Conservation (phyloP, 2,113 vertebrate genomes). For the Calypte anna region DNA sequence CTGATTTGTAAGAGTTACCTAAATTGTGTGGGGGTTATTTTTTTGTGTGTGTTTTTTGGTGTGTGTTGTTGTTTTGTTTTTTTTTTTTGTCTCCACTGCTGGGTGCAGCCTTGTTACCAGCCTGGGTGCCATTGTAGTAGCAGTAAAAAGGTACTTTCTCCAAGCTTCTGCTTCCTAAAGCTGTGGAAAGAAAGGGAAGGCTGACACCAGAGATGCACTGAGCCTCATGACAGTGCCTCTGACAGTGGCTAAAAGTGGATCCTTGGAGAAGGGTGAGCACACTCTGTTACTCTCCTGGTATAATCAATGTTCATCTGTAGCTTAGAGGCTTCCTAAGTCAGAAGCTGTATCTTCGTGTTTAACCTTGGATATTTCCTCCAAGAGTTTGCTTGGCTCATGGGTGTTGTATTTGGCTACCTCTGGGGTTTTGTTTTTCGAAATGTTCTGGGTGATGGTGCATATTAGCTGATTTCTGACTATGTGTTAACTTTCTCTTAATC, state of each 20-base stretch:
- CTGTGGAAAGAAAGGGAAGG: background rate
- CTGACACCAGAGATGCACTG: background rate
- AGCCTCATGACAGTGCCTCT: background rate
- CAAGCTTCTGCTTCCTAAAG: background rate
- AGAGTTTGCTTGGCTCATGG: background rate
- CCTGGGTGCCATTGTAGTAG: background rate
- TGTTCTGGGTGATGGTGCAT: background rate
- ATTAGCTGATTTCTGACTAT: background rate
- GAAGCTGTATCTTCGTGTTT: background rate
- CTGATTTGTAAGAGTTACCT: background rate
- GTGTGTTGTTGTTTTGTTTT: no score
- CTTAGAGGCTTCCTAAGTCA: background rate
- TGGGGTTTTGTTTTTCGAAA: background rate
- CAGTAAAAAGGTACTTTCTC: background rate
- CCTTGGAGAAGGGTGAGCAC: background rate
- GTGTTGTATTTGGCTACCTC: background rate
- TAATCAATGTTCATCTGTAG: background rate
- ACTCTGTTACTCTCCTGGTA: background rate
- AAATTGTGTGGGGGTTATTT: background rate
- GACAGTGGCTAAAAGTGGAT: background rate
- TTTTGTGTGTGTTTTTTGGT: no score
- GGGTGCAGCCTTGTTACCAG: background rate
- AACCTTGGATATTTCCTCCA: background rate
- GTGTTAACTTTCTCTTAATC: background rate
- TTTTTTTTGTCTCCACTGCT: background rate